Conservation (phyloP, 2,888 invertebrate genomes). For the Aphodius sticticus region DNA sequence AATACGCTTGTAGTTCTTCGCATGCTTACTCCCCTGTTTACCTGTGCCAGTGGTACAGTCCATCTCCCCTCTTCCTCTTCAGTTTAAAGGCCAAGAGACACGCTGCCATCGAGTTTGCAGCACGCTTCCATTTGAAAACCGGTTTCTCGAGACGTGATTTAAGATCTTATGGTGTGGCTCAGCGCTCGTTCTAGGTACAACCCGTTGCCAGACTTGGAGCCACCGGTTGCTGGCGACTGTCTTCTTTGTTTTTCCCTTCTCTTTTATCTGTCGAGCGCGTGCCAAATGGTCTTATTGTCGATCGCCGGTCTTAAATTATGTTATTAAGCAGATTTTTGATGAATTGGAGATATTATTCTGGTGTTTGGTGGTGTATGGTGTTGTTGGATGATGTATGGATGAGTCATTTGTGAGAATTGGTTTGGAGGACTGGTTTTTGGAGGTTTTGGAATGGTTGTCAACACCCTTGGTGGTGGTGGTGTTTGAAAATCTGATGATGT, state of each 20-base stretch:
- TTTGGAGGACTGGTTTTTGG: no score
- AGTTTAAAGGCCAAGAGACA: constrained; percentile 18
- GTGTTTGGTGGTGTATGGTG: background rate
- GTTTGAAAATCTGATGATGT: no score
- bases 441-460: no score
- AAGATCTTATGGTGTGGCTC: constrained; percentile 15
- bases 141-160: constrained; percentile 32
- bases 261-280: constrained; percentile 26
- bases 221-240: constrained; percentile 9
- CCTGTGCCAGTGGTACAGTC: constrained; percentile 28
- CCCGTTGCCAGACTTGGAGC: constrained; percentile 4
- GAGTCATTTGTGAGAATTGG: no score
- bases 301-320: constrained; percentile 19
- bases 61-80: constrained; percentile 18
- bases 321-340: constrained; percentile 26
- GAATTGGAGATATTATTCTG: constrained; percentile 16
- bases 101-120: constrained; percentile 21
- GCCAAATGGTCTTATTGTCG: constrained; percentile 25
- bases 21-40: constrained; percentile 33
- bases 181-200: background rate
- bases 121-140: constrained; percentile 27
- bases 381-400: background rate
- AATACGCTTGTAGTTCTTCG: background rate
- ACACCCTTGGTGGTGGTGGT: no score
- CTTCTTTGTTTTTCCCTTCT: constrained; percentile 8